Percentiles rank a stretch among this genome's conserved stretches.
Conservation (phyloP, 2,797 vertebrate species). For the Anguilla pacifica region DNA sequence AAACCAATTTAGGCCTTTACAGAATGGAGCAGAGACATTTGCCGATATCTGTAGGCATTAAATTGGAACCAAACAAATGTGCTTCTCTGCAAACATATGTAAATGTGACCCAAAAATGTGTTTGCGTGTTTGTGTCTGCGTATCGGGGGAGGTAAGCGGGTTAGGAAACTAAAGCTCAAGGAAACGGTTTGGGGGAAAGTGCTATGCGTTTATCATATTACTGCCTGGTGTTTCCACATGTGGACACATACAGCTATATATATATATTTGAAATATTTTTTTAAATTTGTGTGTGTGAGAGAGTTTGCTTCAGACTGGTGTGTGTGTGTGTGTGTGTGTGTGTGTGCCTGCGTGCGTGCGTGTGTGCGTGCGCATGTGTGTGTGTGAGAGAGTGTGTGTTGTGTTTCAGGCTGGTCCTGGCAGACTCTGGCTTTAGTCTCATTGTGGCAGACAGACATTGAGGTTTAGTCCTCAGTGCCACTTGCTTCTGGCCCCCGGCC, state of each 20-base stretch:
- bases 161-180: not conserved
- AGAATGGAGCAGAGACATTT: too few relatives aligned
- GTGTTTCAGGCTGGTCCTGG: too few relatives aligned
- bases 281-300: not conserved
- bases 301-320: not conserved
- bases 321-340: not conserved
- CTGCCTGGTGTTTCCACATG: not conserved
- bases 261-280: not conserved
- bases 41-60: not conserved
- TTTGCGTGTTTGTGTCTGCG: not conserved
- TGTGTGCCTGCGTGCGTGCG: not conserved
- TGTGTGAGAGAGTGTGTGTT: not conserved
- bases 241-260: not conserved
- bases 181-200: not conserved
- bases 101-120: not conserved
- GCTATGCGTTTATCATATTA: not conserved
- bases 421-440: too few relatives aligned
- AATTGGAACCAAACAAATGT: not conserved
- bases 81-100: not conserved
- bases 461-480: not conserved
- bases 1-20: not conserved
- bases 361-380: not conserved
- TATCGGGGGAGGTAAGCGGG: not conserved
- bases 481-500: not conserved
- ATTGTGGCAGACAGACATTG: not conserved